Evolutionary conservation across 2,888 invertebrate genomes (phyloP).

Genomic region (Cephalotes varians): DNA sequence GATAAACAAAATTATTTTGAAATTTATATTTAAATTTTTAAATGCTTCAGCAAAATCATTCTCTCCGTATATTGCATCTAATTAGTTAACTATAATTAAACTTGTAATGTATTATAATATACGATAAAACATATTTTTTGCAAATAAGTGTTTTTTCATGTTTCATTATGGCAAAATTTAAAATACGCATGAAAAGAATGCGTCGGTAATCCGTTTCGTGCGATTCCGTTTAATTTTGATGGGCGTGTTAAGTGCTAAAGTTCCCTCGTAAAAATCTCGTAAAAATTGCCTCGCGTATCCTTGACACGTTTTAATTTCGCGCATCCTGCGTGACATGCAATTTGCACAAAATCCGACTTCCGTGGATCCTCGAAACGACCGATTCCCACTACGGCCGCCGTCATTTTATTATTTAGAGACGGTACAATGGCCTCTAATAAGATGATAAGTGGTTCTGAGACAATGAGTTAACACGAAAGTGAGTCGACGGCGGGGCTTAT

Average conservation of each 20-base stretch:
- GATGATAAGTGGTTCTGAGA: conserved; percentile 43
- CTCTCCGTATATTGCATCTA: not conserved
- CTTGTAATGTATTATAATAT: not conserved
- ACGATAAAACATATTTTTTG: not conserved
- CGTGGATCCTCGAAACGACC: not conserved
- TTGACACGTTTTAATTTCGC: conserved; percentile 11
- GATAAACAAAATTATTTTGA: not conserved
- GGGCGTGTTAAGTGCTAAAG: no score
- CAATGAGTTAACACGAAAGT: conserved; percentile 51
- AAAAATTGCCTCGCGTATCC: not conserved
- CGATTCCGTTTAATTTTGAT: not conserved
- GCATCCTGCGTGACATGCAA: not conserved
- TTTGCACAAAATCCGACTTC: conserved; percentile 13
- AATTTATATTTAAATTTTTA: not conserved
- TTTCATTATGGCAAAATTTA: not conserved
- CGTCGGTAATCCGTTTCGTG: not conserved
- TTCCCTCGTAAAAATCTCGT: not conserved
- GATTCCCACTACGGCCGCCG: conserved; percentile 20
- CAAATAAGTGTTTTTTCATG: not conserved
- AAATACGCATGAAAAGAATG: not conserved
- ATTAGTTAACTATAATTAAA: not conserved
- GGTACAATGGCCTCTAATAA: conserved; percentile 50
- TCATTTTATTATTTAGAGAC: conserved; percentile 51
- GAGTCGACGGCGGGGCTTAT: conserved; percentile 39
- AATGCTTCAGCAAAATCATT: not conserved